These are phyloP conservation scores for Pristionchus pacificus DNA, from an alignment of 1,140 invertebrate genomes.

Conservation along the genomic window DNA sequence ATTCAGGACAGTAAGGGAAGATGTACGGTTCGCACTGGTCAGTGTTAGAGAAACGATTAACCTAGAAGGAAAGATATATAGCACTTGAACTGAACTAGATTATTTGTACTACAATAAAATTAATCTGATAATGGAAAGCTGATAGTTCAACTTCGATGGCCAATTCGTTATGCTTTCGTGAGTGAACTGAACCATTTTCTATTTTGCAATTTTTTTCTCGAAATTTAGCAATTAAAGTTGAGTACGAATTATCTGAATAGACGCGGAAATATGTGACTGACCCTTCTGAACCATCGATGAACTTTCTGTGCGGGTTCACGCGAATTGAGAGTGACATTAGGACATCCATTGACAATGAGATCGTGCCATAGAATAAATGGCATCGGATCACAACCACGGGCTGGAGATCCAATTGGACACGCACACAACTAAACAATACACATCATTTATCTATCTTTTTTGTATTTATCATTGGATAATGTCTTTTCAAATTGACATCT, in stretches of 20 bases:
- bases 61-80: slow-evolving; percentile 31
- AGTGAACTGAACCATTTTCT: too few relatives aligned
- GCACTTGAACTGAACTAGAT: background rate
- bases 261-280: too few relatives aligned
- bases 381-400: slow-evolving; percentile 56
- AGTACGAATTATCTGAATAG: too few relatives aligned
- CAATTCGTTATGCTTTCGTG: too few relatives aligned
- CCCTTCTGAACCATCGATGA: slow-evolving; percentile 56
- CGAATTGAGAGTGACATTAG: slow-evolving; percentile 57
- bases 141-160: too few relatives aligned
- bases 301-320: slow-evolving; percentile 57
- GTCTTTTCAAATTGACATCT: too few relatives aligned
- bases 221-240: too few relatives aligned
- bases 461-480: too few relatives aligned
- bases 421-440: slow-evolving; percentile 48
- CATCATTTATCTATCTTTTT: background rate
- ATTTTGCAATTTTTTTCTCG: too few relatives aligned
- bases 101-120: slow-evolving; percentile 9
- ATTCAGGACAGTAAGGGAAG: slow-evolving; percentile 56
- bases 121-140: background rate
- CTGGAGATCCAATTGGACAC: slow-evolving; percentile 56
- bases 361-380: slow-evolving; percentile 56
- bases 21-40: slow-evolving; percentile 58
- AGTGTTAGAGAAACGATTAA: slow-evolving; percentile 56
- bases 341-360: slow-evolving; percentile 57